These are phyloP conservation scores for Pseudorasbora parva DNA, from an alignment of 2,113 vertebrate species.

Conservation along the genomic window DNA sequence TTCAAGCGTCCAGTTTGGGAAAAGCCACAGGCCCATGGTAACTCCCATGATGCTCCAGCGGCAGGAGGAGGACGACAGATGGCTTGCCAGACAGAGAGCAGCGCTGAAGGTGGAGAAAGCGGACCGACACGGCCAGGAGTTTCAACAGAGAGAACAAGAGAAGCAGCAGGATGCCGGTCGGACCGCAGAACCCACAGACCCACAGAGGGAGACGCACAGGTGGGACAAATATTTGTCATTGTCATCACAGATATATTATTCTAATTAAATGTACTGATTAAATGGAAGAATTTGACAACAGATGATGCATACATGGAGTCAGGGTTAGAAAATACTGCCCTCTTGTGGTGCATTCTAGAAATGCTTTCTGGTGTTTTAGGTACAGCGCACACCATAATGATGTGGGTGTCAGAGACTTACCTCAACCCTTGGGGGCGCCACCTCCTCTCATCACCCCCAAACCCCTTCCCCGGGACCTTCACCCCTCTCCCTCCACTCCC, in stretches of 20 bases:
- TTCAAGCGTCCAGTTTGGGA: conserved; percentile 83
- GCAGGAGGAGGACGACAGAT: conserved; percentile 94
- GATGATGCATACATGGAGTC: too few relatives aligned
- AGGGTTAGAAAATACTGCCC: too few relatives aligned
- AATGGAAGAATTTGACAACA: too few relatives aligned
- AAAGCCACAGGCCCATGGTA: conserved; percentile 67
- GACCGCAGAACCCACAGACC: conserved; percentile 77
- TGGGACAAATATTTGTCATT: conserved; percentile 56
- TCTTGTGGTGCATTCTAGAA: conserved; percentile 33
- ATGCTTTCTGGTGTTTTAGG: conserved; percentile 59
- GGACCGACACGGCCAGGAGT: conserved; percentile 92
- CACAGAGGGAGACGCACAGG: conserved; percentile 85
- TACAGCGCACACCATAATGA: conserved; percentile 83
- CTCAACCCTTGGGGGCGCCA: conserved; percentile 88
- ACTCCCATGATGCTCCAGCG: conserved; percentile 87
- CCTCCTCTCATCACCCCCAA: conserved; percentile 96
- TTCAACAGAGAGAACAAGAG: conserved; percentile 93
- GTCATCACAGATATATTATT: too few relatives aligned
- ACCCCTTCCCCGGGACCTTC: conserved; percentile 81
- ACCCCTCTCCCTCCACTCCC: conserved; percentile 79
- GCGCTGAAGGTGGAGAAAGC: conserved; percentile 92
- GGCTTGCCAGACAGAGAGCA: conserved; percentile 90
- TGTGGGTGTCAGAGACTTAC: conserved; percentile 75
- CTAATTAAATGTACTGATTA: too few relatives aligned
- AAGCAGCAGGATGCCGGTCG: conserved; percentile 91